Conservation (phyloP, 2,113 vertebrate species). For the Lynx canadensis region DNA sequence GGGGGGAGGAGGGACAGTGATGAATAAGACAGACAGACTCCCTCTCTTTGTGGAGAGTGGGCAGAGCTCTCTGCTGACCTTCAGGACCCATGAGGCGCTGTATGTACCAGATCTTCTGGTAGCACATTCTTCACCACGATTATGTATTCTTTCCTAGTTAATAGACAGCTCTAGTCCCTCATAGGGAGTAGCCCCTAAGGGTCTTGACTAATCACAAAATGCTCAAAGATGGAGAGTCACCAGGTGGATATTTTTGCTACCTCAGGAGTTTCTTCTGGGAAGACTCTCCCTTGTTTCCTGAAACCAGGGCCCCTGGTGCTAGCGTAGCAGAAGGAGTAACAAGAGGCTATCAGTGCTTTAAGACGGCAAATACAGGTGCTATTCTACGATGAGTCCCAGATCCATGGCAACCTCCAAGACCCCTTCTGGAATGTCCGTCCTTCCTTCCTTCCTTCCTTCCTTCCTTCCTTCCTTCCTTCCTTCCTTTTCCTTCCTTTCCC, state of each 20-base stretch:
- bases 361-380: neutral
- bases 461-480: no score
- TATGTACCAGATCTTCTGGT: neutral
- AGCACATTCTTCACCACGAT: neutral
- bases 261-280: neutral
- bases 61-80: neutral
- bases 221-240: neutral
- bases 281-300: neutral
- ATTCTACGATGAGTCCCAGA: neutral
- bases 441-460: no score
- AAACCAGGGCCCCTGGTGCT: neutral
- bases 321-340: neutral
- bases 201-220: neutral
- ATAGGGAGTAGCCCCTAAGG: neutral
- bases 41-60: neutral
- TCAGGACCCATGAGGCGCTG: neutral
- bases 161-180: neutral
- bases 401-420: neutral
- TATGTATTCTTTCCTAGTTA: neutral
- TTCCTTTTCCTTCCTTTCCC: no score
- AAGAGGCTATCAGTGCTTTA: neutral
- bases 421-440: neutral
- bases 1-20: no score
- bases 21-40: neutral
- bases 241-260: neutral